Base-by-base conservation (phyloP, 2,797 vertebrate genomes). In the Ctenochaetus hawaiiensis region DNA sequence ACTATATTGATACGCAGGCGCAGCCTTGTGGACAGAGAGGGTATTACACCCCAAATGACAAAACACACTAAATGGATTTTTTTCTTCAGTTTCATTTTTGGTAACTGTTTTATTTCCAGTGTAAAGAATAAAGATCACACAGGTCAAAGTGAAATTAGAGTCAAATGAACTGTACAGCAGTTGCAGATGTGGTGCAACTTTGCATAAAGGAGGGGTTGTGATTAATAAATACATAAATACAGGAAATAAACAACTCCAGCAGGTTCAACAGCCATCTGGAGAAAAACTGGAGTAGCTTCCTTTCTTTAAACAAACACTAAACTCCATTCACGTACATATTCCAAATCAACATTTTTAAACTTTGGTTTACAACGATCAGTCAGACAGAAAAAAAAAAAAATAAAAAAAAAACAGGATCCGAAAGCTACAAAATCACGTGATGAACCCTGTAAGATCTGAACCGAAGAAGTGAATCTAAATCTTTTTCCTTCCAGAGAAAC, bases 21-120 rank as follows among this genome's bases (percentile, higher is more conserved):
- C 72, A 0, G 0, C 22, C 76, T 34, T 9, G 84, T 82, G 88
- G 77, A 51, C n/a, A 13, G 16, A 52, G 7, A 37, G 0, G 3
- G 2, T 11, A 60, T 37, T 72, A 26, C 57, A 11, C 3, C n/a
- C 8, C 1, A 45, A 63, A 30, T 22, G 0, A 14, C 41, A 8
- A 44, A 13, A 2, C 5, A 73, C 23, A 44, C 9, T 49, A 12
- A 11, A 26, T 7, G 3, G 22, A 39, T 60, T 66, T 74, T 66
- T 74, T 51, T 43, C 3, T 51, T 4, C 37, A 61, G 49, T 56
- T 54, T 53, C 34, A 23, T 39, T 43, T 30, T 17, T 57, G 53
- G 44, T 17, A 2, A 10, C 3, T 0, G 18, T 67, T 81, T 87
- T 56, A 83, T 81, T 85, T 57, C 34, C 22, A 66, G 22, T 58